A percentile compares a stretch with the other conserved stretches of the same genome.
Evolutionary conservation across 2,888 invertebrate species (phyloP).

Genomic region (Epistrophella euchroma): DNA sequence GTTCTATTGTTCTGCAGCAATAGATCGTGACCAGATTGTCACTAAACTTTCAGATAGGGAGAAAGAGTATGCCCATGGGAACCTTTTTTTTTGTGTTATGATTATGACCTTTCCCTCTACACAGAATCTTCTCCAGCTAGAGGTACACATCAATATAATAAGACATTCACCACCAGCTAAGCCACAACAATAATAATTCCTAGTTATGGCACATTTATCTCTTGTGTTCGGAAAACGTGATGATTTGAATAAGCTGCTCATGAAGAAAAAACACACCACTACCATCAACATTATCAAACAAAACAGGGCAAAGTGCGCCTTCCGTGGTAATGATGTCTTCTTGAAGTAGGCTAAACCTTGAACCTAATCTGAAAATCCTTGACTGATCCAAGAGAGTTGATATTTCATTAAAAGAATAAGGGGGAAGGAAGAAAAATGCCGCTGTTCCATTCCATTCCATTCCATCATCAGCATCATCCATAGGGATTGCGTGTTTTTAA

Average conservation of each 20-base stretch:
- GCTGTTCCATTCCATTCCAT: conserved; percentile 11
- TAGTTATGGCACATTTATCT: conserved; percentile 64
- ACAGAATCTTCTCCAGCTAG: not conserved
- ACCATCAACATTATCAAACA: conserved; percentile 24
- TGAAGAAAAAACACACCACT: conserved; percentile 46
- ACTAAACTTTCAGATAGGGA: conserved; percentile 64
- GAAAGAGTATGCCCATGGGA: conserved; percentile 67
- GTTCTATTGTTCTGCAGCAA: conserved; percentile 70
- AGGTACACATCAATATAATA: conserved; percentile 60
- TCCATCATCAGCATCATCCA: not conserved
- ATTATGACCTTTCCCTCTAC: conserved; percentile 65
- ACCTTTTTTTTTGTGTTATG: conserved; percentile 44
- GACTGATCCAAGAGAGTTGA: not conserved
- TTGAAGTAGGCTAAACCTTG: conserved; percentile 69
- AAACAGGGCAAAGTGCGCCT: conserved; percentile 8
- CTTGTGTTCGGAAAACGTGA: conserved; percentile 61
- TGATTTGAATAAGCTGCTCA: conserved; percentile 73
- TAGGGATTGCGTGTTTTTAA: conserved; percentile 59
- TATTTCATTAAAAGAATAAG: not conserved
- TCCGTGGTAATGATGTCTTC: not conserved
- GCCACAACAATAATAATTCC: conserved; percentile 57
- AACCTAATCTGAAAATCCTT: conserved; percentile 64
- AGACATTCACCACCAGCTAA: conserved; percentile 58
- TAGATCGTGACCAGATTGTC: conserved; percentile 75
- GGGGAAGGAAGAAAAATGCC: not conserved